These are phyloP conservation scores for Parochlus steinenii DNA, from an alignment of 2,888 invertebrate species.

Conservation along the genomic window DNA sequence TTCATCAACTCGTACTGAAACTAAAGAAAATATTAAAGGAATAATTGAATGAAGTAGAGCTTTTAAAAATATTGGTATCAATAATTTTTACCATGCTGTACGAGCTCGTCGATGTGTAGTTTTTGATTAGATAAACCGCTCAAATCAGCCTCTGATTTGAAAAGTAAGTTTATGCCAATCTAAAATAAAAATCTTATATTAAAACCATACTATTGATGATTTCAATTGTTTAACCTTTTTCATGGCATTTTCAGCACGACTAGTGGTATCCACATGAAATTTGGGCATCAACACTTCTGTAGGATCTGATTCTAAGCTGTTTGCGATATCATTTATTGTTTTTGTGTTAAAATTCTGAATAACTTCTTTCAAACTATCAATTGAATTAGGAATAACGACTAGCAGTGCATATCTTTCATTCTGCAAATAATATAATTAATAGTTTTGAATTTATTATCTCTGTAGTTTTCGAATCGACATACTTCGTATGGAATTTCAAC, in stretches of 20 bases:
- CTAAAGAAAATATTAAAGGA: too few relatives aligned
- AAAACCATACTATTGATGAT: neutral
- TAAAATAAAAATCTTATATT: constrained; percentile 18
- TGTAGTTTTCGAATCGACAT: constrained; percentile 20
- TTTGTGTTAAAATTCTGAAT: constrained; percentile 36
- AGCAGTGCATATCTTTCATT: constrained; percentile 41
- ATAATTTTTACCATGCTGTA: too few relatives aligned
- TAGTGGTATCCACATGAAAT: constrained; percentile 46
- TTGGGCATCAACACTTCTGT: constrained; percentile 38
- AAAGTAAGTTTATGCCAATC: constrained; percentile 41
- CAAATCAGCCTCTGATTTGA: constrained; percentile 41
- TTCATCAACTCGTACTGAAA: constrained; percentile 43
- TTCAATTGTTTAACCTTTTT: constrained; percentile 29
- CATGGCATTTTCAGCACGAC: constrained; percentile 41
- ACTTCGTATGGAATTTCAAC: constrained; percentile 62
- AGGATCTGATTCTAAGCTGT: constrained; percentile 30
- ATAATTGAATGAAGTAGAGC: too few relatives aligned
- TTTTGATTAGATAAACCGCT: constrained; percentile 37
- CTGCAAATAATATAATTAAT: constrained; percentile 23
- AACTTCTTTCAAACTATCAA: constrained; percentile 38
- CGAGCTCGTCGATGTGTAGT: constrained; percentile 48
- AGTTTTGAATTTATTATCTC: neutral
- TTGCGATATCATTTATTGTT: constrained; percentile 31
- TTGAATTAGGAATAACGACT: constrained; percentile 38
- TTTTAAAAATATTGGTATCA: too few relatives aligned